These are phyloP conservation scores for Melanotaenia boesemani DNA, from an alignment of 2,797 vertebrate species.

Conservation along the genomic window DNA sequence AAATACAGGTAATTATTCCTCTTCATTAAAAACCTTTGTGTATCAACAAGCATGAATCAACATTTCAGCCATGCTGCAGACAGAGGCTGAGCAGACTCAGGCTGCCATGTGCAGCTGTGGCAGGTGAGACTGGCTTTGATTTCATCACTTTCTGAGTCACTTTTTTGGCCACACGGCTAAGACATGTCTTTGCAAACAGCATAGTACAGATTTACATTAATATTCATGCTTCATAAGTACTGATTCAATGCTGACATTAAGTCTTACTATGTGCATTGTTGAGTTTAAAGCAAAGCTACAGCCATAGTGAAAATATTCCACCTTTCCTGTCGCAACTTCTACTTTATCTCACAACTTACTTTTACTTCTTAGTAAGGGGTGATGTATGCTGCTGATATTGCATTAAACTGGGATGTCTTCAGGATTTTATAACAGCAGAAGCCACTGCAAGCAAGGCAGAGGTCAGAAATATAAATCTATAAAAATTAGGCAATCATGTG, in stretches of 20 bases:
- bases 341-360: slow-evolving; percentile 53
- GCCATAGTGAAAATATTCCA: too few species aligned
- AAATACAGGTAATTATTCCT: slow-evolving; percentile 74
- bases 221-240: slow-evolving; percentile 17
- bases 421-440: slow-evolving; percentile 49
- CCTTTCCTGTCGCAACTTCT: slow-evolving; percentile 39
- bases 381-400: slow-evolving; percentile 67
- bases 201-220: slow-evolving; percentile 36
- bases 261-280: slow-evolving; percentile 20
- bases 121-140: slow-evolving; percentile 59
- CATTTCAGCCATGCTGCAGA: slow-evolving; percentile 33
- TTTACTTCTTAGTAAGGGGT: slow-evolving; percentile 51
- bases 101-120: slow-evolving; percentile 48
- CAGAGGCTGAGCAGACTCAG: slow-evolving; percentile 35
- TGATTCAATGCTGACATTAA: slow-evolving; percentile 21
- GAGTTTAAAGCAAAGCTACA: slow-evolving; percentile 27
- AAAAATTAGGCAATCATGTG: slow-evolving; percentile 52
- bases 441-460: slow-evolving; percentile 51
- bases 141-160: slow-evolving; percentile 56
- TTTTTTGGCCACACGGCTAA: slow-evolving; percentile 1
- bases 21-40: slow-evolving; percentile 69
- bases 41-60: slow-evolving; percentile 66
- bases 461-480: slow-evolving; percentile 55
- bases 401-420: slow-evolving; percentile 55
- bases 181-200: slow-evolving; percentile 23